Percentiles rank a stretch among this genome's conserved stretches.
Conservation (phyloP, 2,797 vertebrate species). For the Chrosomus eos region DNA sequence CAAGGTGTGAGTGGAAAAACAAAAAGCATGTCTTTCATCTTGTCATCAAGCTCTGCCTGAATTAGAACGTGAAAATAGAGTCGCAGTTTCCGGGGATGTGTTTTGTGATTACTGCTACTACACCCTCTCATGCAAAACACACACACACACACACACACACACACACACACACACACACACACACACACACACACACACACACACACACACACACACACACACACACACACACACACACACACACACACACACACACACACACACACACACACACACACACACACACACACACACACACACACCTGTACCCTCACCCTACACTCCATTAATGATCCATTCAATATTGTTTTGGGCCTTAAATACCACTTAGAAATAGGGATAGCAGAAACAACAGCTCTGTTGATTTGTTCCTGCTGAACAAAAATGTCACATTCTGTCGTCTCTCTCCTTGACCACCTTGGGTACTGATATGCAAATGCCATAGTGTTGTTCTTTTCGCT, state of each 20-base stretch:
- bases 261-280: constrained; percentile 31
- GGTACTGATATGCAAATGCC: constrained; percentile 17
- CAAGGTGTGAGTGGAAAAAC: constrained; percentile 33
- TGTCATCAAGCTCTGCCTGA: constrained; percentile 35
- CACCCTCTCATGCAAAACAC: constrained; percentile 19
- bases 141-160: constrained; percentile 12
- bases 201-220: background rate
- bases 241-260: constrained; percentile 33
- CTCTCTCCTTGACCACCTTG: constrained; percentile 26
- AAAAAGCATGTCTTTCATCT: constrained; percentile 43
- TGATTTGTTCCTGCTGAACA: constrained; percentile 17
- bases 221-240: constrained; percentile 39
- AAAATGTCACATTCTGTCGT: constrained; percentile 29
- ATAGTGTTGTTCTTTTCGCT: constrained; percentile 16
- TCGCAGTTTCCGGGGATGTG: constrained; percentile 30
- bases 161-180: constrained; percentile 1
- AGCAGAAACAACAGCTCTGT: constrained; percentile 6
- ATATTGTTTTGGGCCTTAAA: constrained; percentile 15
- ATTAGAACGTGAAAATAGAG: constrained; percentile 53
- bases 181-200: background rate
- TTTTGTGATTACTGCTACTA: constrained; percentile 45
- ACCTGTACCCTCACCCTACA: too few species aligned
- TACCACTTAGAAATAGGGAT: background rate
- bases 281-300: constrained; percentile 25
- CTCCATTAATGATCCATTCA: constrained; percentile 11